A percentile compares a stretch with the other conserved stretches of the same genome.
phyloP scores from a whole-genome alignment of 2,113 vertebrate species.

The Pyrgilauda ruficollis region DNA sequence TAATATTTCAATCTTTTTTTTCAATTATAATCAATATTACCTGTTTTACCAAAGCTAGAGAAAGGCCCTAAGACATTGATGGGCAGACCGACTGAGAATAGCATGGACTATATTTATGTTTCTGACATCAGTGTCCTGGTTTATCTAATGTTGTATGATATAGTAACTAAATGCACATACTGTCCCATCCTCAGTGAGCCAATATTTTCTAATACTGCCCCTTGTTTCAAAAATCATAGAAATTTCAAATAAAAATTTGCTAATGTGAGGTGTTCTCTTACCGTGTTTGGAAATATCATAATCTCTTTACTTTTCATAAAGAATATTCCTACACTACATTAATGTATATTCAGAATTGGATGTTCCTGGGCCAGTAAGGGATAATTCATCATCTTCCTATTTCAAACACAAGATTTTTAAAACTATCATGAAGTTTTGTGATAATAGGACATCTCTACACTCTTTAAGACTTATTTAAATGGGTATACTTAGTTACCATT shows the following conservation, averaged over 20 bases:
- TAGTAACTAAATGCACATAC: not conserved
- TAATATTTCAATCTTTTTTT: not conserved
- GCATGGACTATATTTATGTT: not conserved
- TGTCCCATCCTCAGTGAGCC: not conserved
- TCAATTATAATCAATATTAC: not conserved
- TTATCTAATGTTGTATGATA: conserved; percentile 1
- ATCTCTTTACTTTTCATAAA: not conserved
- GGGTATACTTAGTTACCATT: not conserved
- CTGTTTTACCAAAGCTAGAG: not conserved
- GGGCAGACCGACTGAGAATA: not conserved
- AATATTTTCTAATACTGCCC: not conserved
- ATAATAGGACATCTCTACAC: not conserved
- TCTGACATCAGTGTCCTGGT: conserved; percentile 9
- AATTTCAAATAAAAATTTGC: not conserved
- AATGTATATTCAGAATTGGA: not conserved
- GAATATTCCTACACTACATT: not conserved
- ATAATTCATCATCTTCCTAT: not conserved
- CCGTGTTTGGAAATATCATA: not conserved
- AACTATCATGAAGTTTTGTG: not conserved
- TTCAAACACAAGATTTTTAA: not conserved
- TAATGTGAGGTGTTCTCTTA: not conserved
- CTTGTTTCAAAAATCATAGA: not conserved
- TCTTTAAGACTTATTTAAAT: not conserved
- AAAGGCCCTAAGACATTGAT: not conserved
- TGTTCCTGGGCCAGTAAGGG: not conserved